A percentile compares a stretch with the other conserved stretches of the same genome.
These are phyloP conservation scores for Grus americana DNA, from an alignment of 2,113 vertebrate genomes.

Conservation along the genomic window DNA sequence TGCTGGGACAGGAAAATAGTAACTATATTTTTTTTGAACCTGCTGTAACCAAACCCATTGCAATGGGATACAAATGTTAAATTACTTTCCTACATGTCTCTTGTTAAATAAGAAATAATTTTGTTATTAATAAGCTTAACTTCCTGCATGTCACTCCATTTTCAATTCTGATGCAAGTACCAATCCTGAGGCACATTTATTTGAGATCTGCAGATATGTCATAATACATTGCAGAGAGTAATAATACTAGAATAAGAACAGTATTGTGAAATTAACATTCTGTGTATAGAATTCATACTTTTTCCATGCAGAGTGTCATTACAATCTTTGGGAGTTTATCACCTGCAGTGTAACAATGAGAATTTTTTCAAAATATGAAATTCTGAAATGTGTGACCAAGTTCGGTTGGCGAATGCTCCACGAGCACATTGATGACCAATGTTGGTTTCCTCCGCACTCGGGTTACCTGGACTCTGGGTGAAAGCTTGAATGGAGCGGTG, in stretches of 20 bases:
- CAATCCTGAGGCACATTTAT: not conserved
- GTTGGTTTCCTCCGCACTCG: accelerated
- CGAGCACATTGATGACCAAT: accelerated
- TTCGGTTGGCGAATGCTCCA: accelerated
- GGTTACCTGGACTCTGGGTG: not conserved
- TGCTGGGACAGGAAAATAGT: not conserved
- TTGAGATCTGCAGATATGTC: not conserved
- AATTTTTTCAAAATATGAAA: not conserved
- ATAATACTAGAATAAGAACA: not conserved
- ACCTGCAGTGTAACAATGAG: not conserved
- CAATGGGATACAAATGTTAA: not conserved
- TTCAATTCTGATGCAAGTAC: not conserved
- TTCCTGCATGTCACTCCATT: not conserved
- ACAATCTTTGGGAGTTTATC: not conserved
- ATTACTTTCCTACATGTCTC: not conserved
- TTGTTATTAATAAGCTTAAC: not conserved
- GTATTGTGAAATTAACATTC: not conserved
- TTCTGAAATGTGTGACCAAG: not conserved
- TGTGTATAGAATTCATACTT: not conserved
- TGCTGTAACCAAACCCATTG: not conserved
- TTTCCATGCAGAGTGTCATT: not conserved
- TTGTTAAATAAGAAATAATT: not conserved
- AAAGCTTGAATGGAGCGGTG: not conserved
- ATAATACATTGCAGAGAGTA: not conserved
- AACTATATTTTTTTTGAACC: not conserved